Conservation (phyloP, 2,888 invertebrate species). For the Drosophila testacea region DNA sequence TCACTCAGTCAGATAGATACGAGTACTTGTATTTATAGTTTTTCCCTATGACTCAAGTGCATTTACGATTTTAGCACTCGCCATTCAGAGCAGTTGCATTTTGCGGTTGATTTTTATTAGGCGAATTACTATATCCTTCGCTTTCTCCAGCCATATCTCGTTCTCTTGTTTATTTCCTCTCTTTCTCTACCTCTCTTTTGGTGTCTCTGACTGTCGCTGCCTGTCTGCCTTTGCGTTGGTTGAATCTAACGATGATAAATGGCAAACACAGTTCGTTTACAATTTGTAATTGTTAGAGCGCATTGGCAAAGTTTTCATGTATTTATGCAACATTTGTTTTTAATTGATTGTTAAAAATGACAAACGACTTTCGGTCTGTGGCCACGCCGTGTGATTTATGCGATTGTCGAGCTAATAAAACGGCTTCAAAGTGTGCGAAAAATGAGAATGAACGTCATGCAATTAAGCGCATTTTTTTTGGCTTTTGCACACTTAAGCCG, state of each 20-base stretch:
- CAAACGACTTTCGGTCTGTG: conserved; percentile 61
- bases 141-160: background rate
- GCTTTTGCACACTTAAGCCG: conserved; percentile 64
- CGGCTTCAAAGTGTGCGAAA: conserved; percentile 40
- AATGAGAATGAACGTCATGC: conserved; percentile 61
- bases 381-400: conserved; percentile 61
- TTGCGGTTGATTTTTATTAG: conserved; percentile 53
- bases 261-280: conserved; percentile 46
- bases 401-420: conserved; percentile 70
- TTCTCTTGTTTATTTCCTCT: background rate
- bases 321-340: conserved; percentile 80
- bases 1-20: conserved; percentile 4
- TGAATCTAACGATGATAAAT: conserved; percentile 64
- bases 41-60: conserved; percentile 13
- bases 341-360: conserved; percentile 80
- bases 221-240: conserved; percentile 4
- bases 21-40: background rate
- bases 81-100: conserved; percentile 39
- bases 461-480: conserved; percentile 61
- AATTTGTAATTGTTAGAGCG: conserved; percentile 50
- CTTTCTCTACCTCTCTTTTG: background rate
- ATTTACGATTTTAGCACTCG: conserved; percentile 32
- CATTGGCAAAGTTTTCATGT: conserved; percentile 63
- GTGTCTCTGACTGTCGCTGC: background rate
- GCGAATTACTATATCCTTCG: conserved; percentile 18